Base-by-base conservation (phyloP, 1,140 invertebrate genomes). In the Drosophila nannoptera region DNA sequence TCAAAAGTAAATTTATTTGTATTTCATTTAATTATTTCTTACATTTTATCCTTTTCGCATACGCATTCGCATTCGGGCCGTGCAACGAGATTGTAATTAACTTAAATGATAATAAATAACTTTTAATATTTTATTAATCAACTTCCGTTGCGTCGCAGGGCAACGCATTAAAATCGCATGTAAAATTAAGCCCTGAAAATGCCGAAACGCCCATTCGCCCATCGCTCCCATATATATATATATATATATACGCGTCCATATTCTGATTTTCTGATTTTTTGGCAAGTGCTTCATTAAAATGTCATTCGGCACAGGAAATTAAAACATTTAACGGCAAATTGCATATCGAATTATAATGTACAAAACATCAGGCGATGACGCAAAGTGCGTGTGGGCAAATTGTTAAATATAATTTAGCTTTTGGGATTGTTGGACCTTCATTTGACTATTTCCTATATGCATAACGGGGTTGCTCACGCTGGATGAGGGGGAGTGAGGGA, bases 101-200 rank as follows among this genome's bases (percentile, higher is more conserved):
- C 80, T 84, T 84, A 84, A 84, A 81, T 86, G 74, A 81, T 81
- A 86, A 86, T 86, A 86, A 86, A 87, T 86, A 87, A 81, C 77
- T 75, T 86, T 81, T 86, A 86, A 86, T 86, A 86, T 81, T 81
- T 86, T 86, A 86, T 86, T 86, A 86, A 86, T 86, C 87, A 86
- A 86, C 81, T 86, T 86, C 81, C 81, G 81, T 22, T 80, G 73
- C 62, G 76, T 40, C 38, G 48, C 32, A 77, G 36, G 42, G 49
- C 63, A 55, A 75, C 67, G 67, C 70, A 86, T 86, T 86, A 84
- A 84, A 83, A 77, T 86, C 77, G 69, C 81, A 84, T 84, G 81
- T 78, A 84, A 84, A 84, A 84, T 84, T 84, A 84, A 84, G 74
- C 43, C 64, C 59, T 54, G 65, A 48, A 69, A 60, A 49, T 58